Base-by-base conservation (phyloP, 2,888 invertebrate genomes). In the Agrochola lychnidis region DNA sequence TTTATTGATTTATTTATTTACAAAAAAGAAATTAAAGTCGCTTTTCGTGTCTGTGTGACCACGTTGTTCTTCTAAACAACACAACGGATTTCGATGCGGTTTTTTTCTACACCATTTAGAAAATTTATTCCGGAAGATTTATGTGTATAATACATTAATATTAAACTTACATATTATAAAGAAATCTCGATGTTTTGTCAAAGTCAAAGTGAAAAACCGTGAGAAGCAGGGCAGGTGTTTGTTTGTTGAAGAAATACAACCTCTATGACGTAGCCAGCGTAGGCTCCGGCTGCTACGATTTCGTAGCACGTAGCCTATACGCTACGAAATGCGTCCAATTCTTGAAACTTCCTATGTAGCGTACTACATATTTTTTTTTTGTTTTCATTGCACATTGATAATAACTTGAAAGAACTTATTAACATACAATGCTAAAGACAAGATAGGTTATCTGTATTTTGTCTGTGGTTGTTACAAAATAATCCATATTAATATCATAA, bases 221-320 rank as follows among this genome's bases (percentile, higher is more conserved):
- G 2, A 2, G 2, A 51, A 22, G 30, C 30, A 30, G 30, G 30
- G 30, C 30, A 2, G 30, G 30, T 30, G 30, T 30, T 48, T 36
- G 19, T 53, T 40, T 19, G 6, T 42, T 16, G 7, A 42, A 42
- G 14, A 42, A 70, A 42, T 10, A 45, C 10, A 30, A 56, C 42
- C 16, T 56, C 42, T 56, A 45, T 45, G 22, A 5, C 78, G 22
- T 62, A 76, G 42, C 40, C n/a, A 25, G 40, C 10, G 19, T 40
- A 5, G 12, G 51, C 77, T 61, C 56, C 53, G 53, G 5, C 14
- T 16, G 59, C 62, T 63, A 68, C 67, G 36, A 36, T 25, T 7
- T 68, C 76, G 76, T 79, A 79, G 63, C 79, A 14, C 51, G 76
- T 69, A 75, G 53, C 30, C 19, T 9, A 30, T n/a, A 19, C 1